Percentiles rank a stretch among this genome's conserved stretches.
These are phyloP conservation scores for Macropus fuliginosus DNA, from an alignment of 2,797 vertebrate species.

Conservation along the genomic window DNA sequence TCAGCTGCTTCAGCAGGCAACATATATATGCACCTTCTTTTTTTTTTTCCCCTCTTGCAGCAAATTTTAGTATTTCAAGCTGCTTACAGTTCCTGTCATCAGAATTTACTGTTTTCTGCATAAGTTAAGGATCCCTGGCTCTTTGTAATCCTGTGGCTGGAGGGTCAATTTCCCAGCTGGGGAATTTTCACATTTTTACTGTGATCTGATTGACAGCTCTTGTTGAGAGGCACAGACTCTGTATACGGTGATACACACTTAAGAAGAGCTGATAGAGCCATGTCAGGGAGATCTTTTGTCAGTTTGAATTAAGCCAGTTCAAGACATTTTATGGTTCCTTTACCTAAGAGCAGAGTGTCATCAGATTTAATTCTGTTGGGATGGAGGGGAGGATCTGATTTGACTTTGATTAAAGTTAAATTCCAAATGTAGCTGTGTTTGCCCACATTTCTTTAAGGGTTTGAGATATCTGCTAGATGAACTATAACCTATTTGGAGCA, in stretches of 20 bases:
- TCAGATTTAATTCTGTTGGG: not conserved
- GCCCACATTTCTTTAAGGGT: not conserved
- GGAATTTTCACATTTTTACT: slow-evolving; percentile 41
- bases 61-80: slow-evolving; percentile 22
- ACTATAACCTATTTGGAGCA: slow-evolving; percentile 54
- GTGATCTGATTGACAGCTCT: not conserved
- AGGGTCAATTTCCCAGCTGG: slow-evolving; percentile 27
- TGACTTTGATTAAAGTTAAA: not conserved
- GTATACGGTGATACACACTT: not conserved
- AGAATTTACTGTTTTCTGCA: slow-evolving; percentile 41
- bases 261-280: not conserved
- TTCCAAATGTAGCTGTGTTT: not conserved
- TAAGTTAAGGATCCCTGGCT: slow-evolving; percentile 30
- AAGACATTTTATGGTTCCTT: not conserved
- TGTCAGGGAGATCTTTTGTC: not conserved
- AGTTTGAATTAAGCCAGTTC: not conserved
- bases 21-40: slow-evolving; percentile 17
- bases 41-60: slow-evolving; percentile 44
- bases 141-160: slow-evolving; percentile 5
- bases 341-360: not conserved
- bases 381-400: not conserved
- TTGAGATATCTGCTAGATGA: not conserved
- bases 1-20: slow-evolving; percentile 38
- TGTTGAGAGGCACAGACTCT: not conserved
- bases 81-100: slow-evolving; percentile 38